Percentiles rank a stretch among this genome's conserved stretches.
phyloP scores from a whole-genome alignment of 2,888 invertebrate species.

The Trichopria drosophilae region DNA sequence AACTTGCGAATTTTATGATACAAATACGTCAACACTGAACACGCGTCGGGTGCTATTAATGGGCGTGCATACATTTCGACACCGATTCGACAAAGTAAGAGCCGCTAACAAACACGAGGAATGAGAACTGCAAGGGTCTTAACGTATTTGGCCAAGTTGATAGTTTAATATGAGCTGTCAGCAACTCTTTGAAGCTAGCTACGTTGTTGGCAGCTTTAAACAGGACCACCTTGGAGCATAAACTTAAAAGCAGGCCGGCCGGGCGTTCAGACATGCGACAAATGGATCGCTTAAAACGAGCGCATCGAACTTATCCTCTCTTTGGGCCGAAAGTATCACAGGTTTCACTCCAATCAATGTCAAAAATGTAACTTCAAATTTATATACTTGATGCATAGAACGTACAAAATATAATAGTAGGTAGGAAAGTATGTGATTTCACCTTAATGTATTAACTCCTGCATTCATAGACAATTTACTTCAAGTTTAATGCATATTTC shows the following conservation, averaged over 20 bases:
- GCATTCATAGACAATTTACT: too few species aligned
- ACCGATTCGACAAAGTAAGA: not conserved
- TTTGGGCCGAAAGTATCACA: too few species aligned
- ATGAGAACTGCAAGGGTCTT: not conserved
- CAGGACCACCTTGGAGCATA: conserved; percentile 27
- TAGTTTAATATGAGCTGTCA: conserved; percentile 32
- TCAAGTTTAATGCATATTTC: too few species aligned
- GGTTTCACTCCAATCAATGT: too few species aligned
- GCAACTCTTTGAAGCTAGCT: conserved; percentile 30
- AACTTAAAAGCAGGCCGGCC: conserved; percentile 29
- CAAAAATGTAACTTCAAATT: too few species aligned
- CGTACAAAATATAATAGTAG: too few species aligned
- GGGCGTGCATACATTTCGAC: not conserved
- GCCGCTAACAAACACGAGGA: conserved; percentile 31
- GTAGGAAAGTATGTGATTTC: too few species aligned
- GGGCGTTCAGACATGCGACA: conserved; percentile 6
- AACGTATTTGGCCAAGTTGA: conserved; percentile 25
- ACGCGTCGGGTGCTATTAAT: too few species aligned
- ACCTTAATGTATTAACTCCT: too few species aligned
- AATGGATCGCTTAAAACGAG: conserved; percentile 13
- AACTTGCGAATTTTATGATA: too few species aligned
- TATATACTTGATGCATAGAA: too few species aligned
- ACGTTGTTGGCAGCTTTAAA: conserved; percentile 33
- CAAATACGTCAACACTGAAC: too few species aligned
- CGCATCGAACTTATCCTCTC: not conserved